phyloP scores from a whole-genome alignment of 1,140 invertebrate species.

The Pteromalus puparum region DNA sequence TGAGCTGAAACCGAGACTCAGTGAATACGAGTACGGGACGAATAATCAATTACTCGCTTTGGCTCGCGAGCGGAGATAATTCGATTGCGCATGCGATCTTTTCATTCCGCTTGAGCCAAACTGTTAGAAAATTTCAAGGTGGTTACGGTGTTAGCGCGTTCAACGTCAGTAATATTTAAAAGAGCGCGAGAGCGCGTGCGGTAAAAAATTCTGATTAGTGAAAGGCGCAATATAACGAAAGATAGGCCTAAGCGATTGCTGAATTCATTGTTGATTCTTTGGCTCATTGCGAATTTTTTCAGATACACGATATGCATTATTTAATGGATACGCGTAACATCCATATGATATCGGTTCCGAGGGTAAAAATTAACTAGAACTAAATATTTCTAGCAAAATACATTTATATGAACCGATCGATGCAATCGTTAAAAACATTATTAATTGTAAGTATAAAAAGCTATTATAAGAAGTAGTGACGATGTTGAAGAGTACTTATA shows the following conservation, averaged over 20 bases:
- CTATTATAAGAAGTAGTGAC: too few species aligned
- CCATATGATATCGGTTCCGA: too few species aligned
- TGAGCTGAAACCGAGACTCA: not conserved
- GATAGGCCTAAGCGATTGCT: not conserved
- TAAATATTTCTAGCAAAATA: too few species aligned
- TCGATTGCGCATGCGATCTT: conserved; percentile 6
- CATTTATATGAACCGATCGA: too few species aligned
- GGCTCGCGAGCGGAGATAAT: not conserved
- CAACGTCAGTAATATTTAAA: not conserved
- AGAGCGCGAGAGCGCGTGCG: too few species aligned
- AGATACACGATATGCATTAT: not conserved
- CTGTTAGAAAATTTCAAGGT: not conserved
- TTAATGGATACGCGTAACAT: too few species aligned
- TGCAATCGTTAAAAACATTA: too few species aligned
- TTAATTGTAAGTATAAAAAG: too few species aligned
- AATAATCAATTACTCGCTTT: not conserved
- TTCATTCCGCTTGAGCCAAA: not conserved
- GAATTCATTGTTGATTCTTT: not conserved
- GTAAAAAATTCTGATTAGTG: conserved; percentile 15
- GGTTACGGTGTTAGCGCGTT: not conserved
- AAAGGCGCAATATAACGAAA: conserved; percentile 1
- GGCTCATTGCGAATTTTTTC: not conserved
- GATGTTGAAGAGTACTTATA: too few species aligned
- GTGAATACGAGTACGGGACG: not conserved
- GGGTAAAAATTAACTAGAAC: too few species aligned